A percentile compares a stretch with the other conserved stretches of the same genome.
phyloP scores from a whole-genome alignment of 2,797 vertebrate genomes.

The Cyclopterus lumpus region DNA sequence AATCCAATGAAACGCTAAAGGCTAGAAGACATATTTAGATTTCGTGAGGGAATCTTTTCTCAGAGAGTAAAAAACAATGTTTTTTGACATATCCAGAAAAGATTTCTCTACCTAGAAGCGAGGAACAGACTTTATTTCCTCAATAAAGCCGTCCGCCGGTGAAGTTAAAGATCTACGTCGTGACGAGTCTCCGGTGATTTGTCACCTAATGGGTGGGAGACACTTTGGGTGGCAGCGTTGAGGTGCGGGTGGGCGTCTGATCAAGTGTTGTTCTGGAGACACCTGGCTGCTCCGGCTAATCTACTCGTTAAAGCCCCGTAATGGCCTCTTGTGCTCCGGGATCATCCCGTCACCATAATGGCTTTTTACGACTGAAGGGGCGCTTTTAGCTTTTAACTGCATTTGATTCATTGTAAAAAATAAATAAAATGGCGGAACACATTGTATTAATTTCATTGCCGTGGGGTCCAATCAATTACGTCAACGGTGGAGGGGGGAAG shows the following conservation, averaged over 20 bases:
- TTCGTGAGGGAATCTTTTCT: constrained; percentile 4
- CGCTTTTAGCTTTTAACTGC: constrained; percentile 70
- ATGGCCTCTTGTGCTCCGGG: constrained; percentile 70
- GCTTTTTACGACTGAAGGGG: constrained; percentile 61
- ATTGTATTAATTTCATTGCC: constrained; percentile 62
- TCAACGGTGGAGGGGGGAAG: too few species aligned
- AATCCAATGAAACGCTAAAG: constrained; percentile 36
- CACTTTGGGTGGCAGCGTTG: constrained; percentile 10
- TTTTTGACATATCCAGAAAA: background rate
- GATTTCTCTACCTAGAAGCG: background rate
- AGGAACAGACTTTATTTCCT: background rate
- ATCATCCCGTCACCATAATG: constrained; percentile 70
- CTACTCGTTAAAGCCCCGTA: constrained; percentile 69
- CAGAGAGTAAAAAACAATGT: background rate
- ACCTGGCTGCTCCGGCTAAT: constrained; percentile 68
- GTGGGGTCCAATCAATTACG: constrained; percentile 44
- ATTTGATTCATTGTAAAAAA: constrained; percentile 61
- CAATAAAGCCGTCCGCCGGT: background rate
- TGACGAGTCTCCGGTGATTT: constrained; percentile 14
- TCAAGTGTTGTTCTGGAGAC: constrained; percentile 60
- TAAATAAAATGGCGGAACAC: constrained; percentile 44
- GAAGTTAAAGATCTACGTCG: constrained; percentile 1
- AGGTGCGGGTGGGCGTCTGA: constrained; percentile 55
- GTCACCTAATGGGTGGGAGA: background rate
- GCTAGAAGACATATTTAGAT: constrained; percentile 27